phyloP scores from a whole-genome alignment of 2,888 invertebrate species.

The Phania funesta region DNA sequence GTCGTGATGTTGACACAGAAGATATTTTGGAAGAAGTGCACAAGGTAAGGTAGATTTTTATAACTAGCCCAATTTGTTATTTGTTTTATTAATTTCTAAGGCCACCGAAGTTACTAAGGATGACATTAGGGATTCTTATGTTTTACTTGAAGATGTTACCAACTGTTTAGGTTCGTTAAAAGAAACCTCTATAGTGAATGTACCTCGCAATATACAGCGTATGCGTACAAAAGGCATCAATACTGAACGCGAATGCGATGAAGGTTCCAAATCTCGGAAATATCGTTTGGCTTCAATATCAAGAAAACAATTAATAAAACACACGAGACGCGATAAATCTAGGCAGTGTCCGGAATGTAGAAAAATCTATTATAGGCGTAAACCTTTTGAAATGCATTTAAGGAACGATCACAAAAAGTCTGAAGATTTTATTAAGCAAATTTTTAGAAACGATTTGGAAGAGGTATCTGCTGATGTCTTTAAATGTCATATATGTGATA shows the following conservation, averaged over 20 bases:
- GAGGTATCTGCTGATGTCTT: conserved; percentile 74
- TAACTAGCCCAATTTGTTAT: neutral
- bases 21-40: conserved; percentile 71
- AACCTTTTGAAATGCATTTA: conserved; percentile 78
- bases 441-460: conserved; percentile 72
- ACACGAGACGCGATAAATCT: conserved; percentile 75
- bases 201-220: conserved; percentile 54
- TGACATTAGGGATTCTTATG: conserved; percentile 64
- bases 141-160: conserved; percentile 67
- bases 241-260: neutral
- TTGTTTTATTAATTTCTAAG: neutral
- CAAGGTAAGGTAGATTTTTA: conserved; percentile 49
- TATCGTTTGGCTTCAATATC: conserved; percentile 74
- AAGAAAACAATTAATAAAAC: conserved; percentile 74
- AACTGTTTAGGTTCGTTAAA: conserved; percentile 65
- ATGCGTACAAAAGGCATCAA: conserved; percentile 1
- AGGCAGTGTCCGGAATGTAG: conserved; percentile 77
- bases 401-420: conserved; percentile 74
- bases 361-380: conserved; percentile 78
- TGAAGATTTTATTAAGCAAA: conserved; percentile 73
- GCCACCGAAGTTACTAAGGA: conserved; percentile 9
- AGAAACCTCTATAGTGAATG: conserved; percentile 55
- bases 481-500: conserved; percentile 77
- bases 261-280: conserved; percentile 25
- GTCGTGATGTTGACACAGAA: conserved; percentile 69